Evolutionary conservation across 1,140 invertebrate species (phyloP).

Genomic region (Trichomalopsis sarcophagae): DNA sequence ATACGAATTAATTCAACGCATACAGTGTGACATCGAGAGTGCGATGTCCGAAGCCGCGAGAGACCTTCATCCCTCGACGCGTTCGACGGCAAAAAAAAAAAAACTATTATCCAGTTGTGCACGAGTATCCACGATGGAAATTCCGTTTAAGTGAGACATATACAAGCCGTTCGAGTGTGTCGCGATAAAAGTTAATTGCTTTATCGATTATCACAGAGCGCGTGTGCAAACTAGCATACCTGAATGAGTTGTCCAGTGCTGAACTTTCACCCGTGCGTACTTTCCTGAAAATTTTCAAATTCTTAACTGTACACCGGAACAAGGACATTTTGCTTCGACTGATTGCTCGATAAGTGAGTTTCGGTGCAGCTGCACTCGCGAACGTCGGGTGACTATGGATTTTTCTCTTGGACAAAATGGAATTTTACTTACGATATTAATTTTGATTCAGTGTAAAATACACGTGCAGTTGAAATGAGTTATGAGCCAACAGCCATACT

Average conservation of each 20-base stretch:
- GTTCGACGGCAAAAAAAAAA: not conserved
- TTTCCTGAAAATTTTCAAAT: conserved; percentile 16
- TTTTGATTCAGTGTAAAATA: too few species aligned
- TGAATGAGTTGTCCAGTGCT: not conserved
- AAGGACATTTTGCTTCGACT: not conserved
- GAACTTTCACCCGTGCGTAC: conserved; percentile 8
- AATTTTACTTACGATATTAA: too few species aligned
- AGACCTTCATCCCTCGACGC: not conserved
- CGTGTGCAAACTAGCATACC: not conserved
- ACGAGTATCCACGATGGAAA: not conserved
- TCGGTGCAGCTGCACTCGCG: not conserved
- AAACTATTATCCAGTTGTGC: not conserved
- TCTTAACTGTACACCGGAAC: conserved; percentile 16
- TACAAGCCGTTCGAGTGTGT: not conserved
- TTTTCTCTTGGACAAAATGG: too few species aligned
- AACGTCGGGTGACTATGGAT: too few species aligned
- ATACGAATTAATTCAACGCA: not conserved
- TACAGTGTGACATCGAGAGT: not conserved
- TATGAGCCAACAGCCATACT: too few species aligned
- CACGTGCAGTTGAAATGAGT: too few species aligned
- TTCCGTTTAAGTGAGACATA: not conserved
- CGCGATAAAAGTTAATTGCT: not conserved
- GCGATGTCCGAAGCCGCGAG: not conserved
- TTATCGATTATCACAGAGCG: not conserved
- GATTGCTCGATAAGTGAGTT: not conserved